phyloP scores from a whole-genome alignment of 2,113 vertebrate genomes.

The Aspidoscelis tigris region DNA sequence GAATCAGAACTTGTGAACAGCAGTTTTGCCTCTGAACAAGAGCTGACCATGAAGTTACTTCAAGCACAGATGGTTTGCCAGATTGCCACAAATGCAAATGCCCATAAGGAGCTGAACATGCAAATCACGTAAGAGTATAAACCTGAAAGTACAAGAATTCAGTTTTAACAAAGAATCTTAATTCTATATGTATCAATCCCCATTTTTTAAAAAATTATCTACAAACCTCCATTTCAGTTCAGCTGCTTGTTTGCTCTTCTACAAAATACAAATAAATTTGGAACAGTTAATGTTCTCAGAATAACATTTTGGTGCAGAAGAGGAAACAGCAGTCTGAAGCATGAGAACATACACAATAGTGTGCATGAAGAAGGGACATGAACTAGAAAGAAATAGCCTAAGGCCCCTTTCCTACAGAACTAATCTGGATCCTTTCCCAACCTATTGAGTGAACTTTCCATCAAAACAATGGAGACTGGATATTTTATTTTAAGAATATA shows the following conservation, averaged over 20 bases:
- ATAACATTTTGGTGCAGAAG: no score
- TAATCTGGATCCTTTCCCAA: neutral
- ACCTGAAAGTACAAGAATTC: no score
- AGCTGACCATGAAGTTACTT: neutral
- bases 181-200: neutral
- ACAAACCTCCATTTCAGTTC: neutral
- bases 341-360: neutral
- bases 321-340: neutral
- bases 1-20: neutral
- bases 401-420: neutral
- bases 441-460: neutral
- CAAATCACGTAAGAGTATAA: no score
- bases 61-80: neutral
- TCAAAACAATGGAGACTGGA: neutral
- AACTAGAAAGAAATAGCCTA: neutral
- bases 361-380: neutral
- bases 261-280: neutral
- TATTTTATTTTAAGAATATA: no score
- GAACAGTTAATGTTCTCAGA: neutral
- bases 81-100: neutral
- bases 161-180: neutral
- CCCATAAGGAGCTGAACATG: neutral
- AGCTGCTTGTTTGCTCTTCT: neutral
- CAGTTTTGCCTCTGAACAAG: neutral
- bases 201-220: neutral